phyloP scores from a whole-genome alignment of 2,797 vertebrate genomes.

The Coluber constrictor region DNA sequence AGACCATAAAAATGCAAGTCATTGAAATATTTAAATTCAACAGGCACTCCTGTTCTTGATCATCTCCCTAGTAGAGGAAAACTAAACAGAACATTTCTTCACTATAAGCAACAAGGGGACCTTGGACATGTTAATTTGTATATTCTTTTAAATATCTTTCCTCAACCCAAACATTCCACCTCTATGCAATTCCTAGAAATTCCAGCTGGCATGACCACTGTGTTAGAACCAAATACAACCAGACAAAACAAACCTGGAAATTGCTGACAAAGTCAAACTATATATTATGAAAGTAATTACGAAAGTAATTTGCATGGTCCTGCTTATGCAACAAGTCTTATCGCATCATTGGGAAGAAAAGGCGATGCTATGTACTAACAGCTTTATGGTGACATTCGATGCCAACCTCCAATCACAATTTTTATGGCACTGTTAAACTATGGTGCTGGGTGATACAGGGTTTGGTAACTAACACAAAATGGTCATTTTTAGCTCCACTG shows the following conservation, averaged over 20 bases:
- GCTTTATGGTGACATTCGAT: conserved; percentile 63
- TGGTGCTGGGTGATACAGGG: conserved; percentile 53
- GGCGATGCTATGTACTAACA: conserved; percentile 54
- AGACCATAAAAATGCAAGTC: conserved; percentile 13
- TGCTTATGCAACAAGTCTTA: conserved; percentile 38
- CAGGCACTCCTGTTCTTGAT: fast-evolving
- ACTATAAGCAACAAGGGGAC: conserved; percentile 27
- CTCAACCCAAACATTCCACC: background rate
- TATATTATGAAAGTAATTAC: conserved; percentile 36
- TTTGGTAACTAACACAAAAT: conserved; percentile 45
- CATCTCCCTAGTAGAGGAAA: conserved; percentile 33
- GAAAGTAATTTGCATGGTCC: background rate
- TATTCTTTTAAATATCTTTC: conserved; percentile 17
- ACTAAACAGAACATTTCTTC: conserved; percentile 30
- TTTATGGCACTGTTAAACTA: conserved; percentile 47
- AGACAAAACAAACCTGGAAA: background rate
- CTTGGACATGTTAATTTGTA: conserved; percentile 29
- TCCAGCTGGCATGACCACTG: background rate
- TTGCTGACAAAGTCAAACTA: conserved; percentile 15
- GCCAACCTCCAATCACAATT: conserved; percentile 58
- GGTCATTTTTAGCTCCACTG: conserved; percentile 31
- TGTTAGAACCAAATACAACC: background rate
- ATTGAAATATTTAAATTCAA: conserved; percentile 11
- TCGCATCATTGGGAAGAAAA: conserved; percentile 58
- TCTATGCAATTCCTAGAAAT: background rate